These are phyloP conservation scores for Cephalophus harveyi DNA, from an alignment of 2,113 vertebrate species.

Conservation along the genomic window DNA sequence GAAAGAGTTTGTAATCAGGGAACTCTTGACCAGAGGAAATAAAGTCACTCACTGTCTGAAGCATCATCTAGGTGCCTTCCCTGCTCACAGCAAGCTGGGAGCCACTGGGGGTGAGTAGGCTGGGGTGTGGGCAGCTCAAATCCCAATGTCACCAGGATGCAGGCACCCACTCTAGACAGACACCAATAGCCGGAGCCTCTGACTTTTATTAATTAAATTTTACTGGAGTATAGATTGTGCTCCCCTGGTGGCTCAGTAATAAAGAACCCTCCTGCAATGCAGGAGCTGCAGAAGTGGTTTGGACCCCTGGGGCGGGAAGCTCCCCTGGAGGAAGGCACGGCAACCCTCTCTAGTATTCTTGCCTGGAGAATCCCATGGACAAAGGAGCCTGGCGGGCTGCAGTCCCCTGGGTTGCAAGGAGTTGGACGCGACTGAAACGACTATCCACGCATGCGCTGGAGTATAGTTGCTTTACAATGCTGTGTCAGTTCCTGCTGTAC, in stretches of 20 bases:
- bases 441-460: fast-evolving
- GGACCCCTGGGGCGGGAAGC: not conserved
- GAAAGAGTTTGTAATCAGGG: not conserved
- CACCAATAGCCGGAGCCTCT: not conserved
- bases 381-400: not conserved
- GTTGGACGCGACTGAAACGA: not conserved
- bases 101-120: not conserved
- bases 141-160: fast-evolving
- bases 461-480: not conserved
- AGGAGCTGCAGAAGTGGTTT: not conserved
- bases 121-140: not conserved
- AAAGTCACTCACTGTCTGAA: not conserved
- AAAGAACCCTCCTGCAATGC: not conserved
- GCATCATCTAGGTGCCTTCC: too few relatives aligned
- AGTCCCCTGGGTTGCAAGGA: not conserved
- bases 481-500: not conserved
- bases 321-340: not conserved
- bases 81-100: not conserved
- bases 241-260: not conserved
- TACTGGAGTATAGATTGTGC: not conserved
- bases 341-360: not conserved
- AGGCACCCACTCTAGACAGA: not conserved
- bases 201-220: not conserved
- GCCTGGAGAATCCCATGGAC: not conserved
- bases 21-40: not conserved